These are phyloP conservation scores for Cyprinodon brontotheroides DNA, from an alignment of 2,113 vertebrate species.

Conservation along the genomic window DNA sequence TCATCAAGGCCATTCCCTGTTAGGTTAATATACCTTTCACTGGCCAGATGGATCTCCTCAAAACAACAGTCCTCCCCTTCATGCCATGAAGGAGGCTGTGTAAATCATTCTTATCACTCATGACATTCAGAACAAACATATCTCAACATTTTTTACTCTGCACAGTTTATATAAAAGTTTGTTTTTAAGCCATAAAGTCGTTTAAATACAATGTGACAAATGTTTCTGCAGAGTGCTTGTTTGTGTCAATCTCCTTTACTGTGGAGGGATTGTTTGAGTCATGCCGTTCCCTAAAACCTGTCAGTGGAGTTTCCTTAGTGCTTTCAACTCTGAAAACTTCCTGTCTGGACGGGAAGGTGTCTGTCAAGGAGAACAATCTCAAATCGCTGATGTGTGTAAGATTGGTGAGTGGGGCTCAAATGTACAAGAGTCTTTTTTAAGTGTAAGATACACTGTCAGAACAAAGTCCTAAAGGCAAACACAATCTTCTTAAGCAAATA, in stretches of 20 bases:
- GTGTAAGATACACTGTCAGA: not conserved
- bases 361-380: constrained; percentile 32
- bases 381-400: not conserved
- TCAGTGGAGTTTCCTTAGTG: constrained; percentile 47
- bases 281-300: constrained; percentile 2
- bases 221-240: not conserved
- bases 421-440: not conserved
- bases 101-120: too few relatives aligned
- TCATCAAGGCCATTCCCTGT: too few relatives aligned
- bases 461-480: not conserved
- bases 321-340: constrained; percentile 51
- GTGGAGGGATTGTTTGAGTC: constrained; percentile 8
- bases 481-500: not conserved
- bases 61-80: too few relatives aligned
- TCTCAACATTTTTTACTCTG: too few relatives aligned
- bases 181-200: not conserved
- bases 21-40: too few relatives aligned
- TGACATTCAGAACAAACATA: too few relatives aligned
- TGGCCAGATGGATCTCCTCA: too few relatives aligned
- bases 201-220: not conserved
- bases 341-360: constrained; percentile 57
- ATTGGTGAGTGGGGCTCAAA: not conserved
- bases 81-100: too few relatives aligned
- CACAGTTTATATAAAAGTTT: not conserved
- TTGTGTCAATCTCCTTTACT: not conserved